Base-by-base conservation (phyloP, 2,797 vertebrate genomes). In the Scolopax bukidnonensis region DNA sequence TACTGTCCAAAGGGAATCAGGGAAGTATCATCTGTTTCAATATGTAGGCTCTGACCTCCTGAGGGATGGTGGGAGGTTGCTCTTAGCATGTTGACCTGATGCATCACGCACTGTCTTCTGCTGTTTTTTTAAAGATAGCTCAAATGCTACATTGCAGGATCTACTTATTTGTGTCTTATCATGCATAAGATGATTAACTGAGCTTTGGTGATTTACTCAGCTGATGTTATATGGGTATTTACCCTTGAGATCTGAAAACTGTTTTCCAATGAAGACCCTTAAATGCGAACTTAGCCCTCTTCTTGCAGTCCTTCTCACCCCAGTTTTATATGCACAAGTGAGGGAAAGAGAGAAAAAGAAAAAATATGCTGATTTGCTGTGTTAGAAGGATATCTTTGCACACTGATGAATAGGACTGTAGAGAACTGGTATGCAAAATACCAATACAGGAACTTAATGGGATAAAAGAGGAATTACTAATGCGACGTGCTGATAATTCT, bases 51-150 rank as follows among this genome's bases (percentile, higher is more conserved):
- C 14, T 38, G 47, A 45, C 3, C 1, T 10, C 30, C 36, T 28
- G 33, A 69, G 16, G 11, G 16, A 10, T 25, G 27, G 19, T 45
- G 18, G 25, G 27, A 63, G 8, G 5, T n/a, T 64, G 27, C 16
- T 57, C 7, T 50, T 36, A 70, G 36, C 17, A 33, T 0, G 0
- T n/a, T 81, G 24, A 4, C 11, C 10, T 67, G 32, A 16, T 71
- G 17, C 11, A 19, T 54, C 11, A 25, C 32, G 16, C 9, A 25
- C 9, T 10, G 3, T 9, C 71, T 74, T 61, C 18, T 56, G 20
- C 10, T 87, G 17, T 3, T 77, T 75, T 79, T 81, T 53, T 27
- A 30, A 86, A 64, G 28, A 12, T 30, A 65, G 8, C 4, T 59
- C 11, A 60, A 61, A 56, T 79, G 10, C 2, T 80, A 2, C 33